Base-by-base conservation (phyloP, 2,113 vertebrate species). In the Gila orcuttii region DNA sequence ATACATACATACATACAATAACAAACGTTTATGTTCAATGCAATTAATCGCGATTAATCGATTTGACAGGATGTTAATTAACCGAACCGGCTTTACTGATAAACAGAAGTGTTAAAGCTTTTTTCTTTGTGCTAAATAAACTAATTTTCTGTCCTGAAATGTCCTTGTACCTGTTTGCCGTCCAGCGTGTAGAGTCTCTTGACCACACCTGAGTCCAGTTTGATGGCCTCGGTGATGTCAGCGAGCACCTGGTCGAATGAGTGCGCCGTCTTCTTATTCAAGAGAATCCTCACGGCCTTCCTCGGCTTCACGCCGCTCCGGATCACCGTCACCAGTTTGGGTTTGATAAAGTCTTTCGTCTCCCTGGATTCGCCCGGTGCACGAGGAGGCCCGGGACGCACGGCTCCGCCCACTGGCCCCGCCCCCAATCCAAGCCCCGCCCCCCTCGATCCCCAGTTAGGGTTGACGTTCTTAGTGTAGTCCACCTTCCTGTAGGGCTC, bases 201-300 rank as follows among this genome's bases (percentile, higher is more conserved):
- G 83, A 97, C 96, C 79, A 96, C 93, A 8, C 96, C 96, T 0
- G 96, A 96, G 92, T 97, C 96, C 89, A 97, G 93, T 79, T 97
- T 97, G 93, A 97, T 97, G 91, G 97, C 97, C 90, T 97, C 96
- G 1, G 96, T 97, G 92, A 97, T 97, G 84, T 97, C 97, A 1
- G 95, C 96, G 86, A 97, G 90, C 86, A 97, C 97, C 87, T 97
- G 97, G 21, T 96, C 96, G 0, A 97, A 97, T 87, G 96, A 97
- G 91, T 97, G 97, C n/a, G 97, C 96, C 0, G 97, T 97, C 94
- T 97, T 97, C 92, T 96, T 97, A 84, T 97, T 97, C 57, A 97
- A 94, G 88, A 97, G 95, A 78, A 97, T 96, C 50, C 97, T 92
- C 84, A 97, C 97, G 0, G 97, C 97, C 90, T 97, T 97, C n/a